Percentiles rank a stretch among this genome's conserved stretches.
phyloP scores from a whole-genome alignment of 2,888 invertebrate genomes.

The Euproctis similis region DNA sequence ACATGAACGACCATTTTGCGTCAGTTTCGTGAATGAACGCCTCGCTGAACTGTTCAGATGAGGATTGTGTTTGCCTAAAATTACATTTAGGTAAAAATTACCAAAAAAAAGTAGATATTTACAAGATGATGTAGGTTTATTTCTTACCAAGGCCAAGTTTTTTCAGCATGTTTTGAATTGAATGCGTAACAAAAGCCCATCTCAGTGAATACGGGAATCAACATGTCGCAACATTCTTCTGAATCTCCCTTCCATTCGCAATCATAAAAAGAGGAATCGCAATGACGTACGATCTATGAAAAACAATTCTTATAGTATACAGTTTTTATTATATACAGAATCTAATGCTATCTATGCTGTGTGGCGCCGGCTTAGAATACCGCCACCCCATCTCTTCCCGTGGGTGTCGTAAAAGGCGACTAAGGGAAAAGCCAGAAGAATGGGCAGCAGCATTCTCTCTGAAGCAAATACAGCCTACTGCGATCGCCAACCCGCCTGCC shows the following conservation, averaged over 20 bases:
- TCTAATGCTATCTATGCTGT: too few species aligned
- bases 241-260: slow-evolving; percentile 82
- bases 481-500: too few species aligned
- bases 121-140: neutral
- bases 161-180: slow-evolving; percentile 78
- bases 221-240: slow-evolving; percentile 79
- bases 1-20: slow-evolving; percentile 78
- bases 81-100: neutral
- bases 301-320: too few species aligned
- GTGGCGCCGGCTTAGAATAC: too few species aligned
- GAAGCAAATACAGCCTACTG: too few species aligned
- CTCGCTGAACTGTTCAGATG: slow-evolving; percentile 56
- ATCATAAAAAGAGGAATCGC: slow-evolving; percentile 76
- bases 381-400: too few species aligned
- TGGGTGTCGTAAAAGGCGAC: too few species aligned
- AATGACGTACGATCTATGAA: slow-evolving; percentile 74
- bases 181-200: slow-evolving; percentile 85
- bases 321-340: too few species aligned
- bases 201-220: slow-evolving; percentile 83
- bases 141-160: slow-evolving; percentile 70
- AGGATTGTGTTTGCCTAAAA: slow-evolving; percentile 55
- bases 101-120: neutral
- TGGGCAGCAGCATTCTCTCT: too few species aligned
- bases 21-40: slow-evolving; percentile 80
- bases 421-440: too few species aligned